phyloP scores from a whole-genome alignment of 2,797 vertebrate genomes.

The Coendou prehensilis region DNA sequence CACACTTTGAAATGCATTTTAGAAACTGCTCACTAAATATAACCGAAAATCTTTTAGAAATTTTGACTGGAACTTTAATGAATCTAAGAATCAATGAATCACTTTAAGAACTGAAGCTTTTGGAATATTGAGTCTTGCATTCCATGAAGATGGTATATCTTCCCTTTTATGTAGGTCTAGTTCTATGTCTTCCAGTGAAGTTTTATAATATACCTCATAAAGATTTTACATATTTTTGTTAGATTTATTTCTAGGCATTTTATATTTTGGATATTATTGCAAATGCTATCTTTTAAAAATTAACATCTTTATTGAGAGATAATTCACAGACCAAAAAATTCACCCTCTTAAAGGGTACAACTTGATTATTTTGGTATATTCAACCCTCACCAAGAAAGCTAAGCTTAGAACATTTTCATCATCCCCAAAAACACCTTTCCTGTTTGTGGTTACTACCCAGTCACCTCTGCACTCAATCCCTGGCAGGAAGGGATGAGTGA shows the following conservation, averaged over 20 bases:
- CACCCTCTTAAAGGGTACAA: background rate
- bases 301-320: background rate
- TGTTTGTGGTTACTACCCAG: no score
- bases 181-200: background rate
- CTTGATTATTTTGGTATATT: background rate
- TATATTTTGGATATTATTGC: background rate
- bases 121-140: background rate
- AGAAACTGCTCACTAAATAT: background rate
- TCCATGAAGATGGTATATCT: background rate
- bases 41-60: background rate
- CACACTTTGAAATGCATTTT: background rate
- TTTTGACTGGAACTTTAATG: background rate
- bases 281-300: slow-evolving; percentile 1
- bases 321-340: slow-evolving; percentile 3
- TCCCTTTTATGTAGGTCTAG: background rate
- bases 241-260: slow-evolving; percentile 17
- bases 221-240: background rate
- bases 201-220: background rate
- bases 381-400: background rate
- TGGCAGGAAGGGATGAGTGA: background rate
- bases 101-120: background rate
- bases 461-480: background rate
- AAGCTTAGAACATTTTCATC: background rate
- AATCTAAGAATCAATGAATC: background rate
- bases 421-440: background rate